Evolutionary conservation across 2,113 vertebrate genomes (phyloP), one percentile per base, ranked within the genome.

Genomic region (Micronycteris hirsuta): DNA sequence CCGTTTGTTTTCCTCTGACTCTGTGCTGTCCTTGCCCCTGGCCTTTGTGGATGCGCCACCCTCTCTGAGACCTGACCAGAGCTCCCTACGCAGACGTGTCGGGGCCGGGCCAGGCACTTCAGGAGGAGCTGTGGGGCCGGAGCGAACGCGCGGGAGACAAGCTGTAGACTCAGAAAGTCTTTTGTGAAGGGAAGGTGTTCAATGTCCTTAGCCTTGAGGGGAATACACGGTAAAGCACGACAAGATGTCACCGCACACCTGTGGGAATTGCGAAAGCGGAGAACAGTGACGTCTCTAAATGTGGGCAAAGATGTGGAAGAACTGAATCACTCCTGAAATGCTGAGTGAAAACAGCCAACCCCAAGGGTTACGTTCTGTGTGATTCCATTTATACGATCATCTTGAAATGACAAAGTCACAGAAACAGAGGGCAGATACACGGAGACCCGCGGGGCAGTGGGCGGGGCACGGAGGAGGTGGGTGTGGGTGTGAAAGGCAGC

Each of bases 151-250:
- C 11, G 28, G 67, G 41, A 86, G 16, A 3, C 11, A 33, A 31
- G 1, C 1, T 20, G 98, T 36, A 97, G 97, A 90, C 98, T 99
- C 96, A 97, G 97, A 97, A 99, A 96, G 76, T 99, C 99, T 0
- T 99, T 99, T 92, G 82, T 31, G 38, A 76, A 11, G n/a, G 38
- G 31, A 49, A 63, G 20, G 38, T 28, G 43, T 70, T 68, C 9
- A 3, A 11, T n/a, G n/a, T 16, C 26, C 19, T 38, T 80, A 16
- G 41, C 33, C 14, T 38, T 71, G 49, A 41, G 41, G 91, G 43
- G 43, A 81, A 26, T 41, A 10, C 19, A 3, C 12, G 0, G 86
- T 28, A 56, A 68, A 68, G 33, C 36, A 31, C 8, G 4, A 31
- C 33, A 28, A 15, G 12, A 13, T 47, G 8, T 31, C 31, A 15